Evolutionary conservation across 2,888 invertebrate species (phyloP), one percentile per base, ranked within the genome.

Genomic region (Pyrgus malvae): DNA sequence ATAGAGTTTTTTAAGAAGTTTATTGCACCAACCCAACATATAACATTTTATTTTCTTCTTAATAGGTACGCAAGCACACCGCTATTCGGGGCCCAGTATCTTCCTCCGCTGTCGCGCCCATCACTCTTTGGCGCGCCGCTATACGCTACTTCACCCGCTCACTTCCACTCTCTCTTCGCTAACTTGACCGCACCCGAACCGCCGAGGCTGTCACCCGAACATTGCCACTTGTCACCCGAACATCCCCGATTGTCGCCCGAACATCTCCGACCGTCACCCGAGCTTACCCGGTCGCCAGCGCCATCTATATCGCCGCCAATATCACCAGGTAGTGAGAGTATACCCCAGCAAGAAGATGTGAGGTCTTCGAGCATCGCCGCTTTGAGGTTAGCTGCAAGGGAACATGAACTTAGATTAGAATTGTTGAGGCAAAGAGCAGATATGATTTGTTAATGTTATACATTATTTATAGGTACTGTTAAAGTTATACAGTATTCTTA

Each of bases 361-460:
- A 90, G 96, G 65, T 95, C 93, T 63, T 96, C 96, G 9, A 97
- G 97, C 72, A 97, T 97, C 65, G 97, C 97, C 0, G 95, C 96
- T 0, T 87, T 98, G 55, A 91, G 98, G 65, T 83, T 97, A 45
- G 97, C 97, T 68, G 98, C 98, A 0, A 90, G 97, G 27, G 97
- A 98, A 74, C 97, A 97, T 80, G 97, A 97, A 79, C 84, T 97
- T 40, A 93, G 96, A 76, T 88, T 97, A 67, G 97, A 96, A 80
- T 53, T 70, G 89, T 81, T 96, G 62, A 91, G 96, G 46, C 95
- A 96, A 70, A 94, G 95, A 74, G 83, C 89, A 21, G 87, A 89
- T 68, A 68, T 89, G 61, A 89, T 90, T 60, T 90, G 88, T 73
- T 86, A 66, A 17, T 14, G 4, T 4, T 31, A 12, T 31, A 14